Evolutionary conservation across 1,140 invertebrate genomes (phyloP), one percentile per base, ranked within the genome.

Genomic region (Protaetia brevitarsis): DNA sequence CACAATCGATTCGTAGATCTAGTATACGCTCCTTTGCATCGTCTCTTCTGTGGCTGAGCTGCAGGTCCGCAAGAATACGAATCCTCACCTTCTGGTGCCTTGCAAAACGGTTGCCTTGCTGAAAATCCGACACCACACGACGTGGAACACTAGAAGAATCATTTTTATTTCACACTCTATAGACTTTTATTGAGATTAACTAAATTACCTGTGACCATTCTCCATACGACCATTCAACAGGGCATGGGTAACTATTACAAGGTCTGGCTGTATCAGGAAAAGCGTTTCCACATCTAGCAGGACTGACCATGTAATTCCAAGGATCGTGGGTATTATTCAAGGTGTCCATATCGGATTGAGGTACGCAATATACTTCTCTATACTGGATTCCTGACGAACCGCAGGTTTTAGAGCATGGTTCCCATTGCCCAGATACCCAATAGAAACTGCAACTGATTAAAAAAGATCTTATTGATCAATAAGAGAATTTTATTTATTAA

Each of bases 101-200:
- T 85, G 77, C 93, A 95, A 0, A 80, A 78, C 0, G 91, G 84
- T 5, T 82, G 80, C 8, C 90, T 80, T 1, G 80, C 80, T 34
- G 89, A 86, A 1, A 86, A 72, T 0, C 92, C 92, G 61, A 81
- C 79, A 0, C 91, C 91, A 80, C 93, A 94, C 5, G 83, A 85
- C 31, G 83, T 79, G 0, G 91, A 93, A 79, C 92, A 95, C 92
- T 94, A 74, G 2, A 80, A 76, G 60, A 61, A 56, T 23, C 30
- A 19, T 10, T 60, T 28, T 29, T 10, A 3, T 60, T 7, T 3
- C n/a, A 3, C 16, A 5, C 16, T 37, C 34, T 37, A 45, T 3
- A 19, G 11, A 2, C 21, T 3, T 8, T 41, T 36, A 63, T 5
- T 7, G 19, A 31, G 6, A 5, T 37, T 29, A 63, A 63, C 36